phyloP scores from a whole-genome alignment of 2,888 invertebrate genomes.

The Hoplodrina blanda region DNA sequence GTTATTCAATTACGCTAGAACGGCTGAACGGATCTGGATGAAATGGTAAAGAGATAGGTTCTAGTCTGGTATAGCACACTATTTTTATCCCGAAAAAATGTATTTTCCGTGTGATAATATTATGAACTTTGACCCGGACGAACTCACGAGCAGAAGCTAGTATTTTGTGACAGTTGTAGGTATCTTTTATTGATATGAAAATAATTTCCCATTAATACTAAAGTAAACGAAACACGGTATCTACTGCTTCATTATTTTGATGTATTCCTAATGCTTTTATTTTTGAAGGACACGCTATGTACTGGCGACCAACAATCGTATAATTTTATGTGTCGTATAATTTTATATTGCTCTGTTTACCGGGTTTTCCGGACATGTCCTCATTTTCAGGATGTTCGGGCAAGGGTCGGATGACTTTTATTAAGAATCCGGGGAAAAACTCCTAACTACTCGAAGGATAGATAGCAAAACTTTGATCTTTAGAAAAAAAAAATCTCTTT shows the following conservation, averaged over 20 bases:
- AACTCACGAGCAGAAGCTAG: too few species aligned
- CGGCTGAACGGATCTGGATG: too few species aligned
- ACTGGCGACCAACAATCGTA: conserved; percentile 1
- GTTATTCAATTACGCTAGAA: too few species aligned
- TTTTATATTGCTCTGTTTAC: neutral
- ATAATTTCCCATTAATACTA: conserved; percentile 7
- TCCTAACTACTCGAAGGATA: neutral
- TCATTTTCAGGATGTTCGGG: neutral
- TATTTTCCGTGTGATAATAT: too few species aligned
- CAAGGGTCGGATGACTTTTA: neutral
- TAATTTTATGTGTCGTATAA: conserved; percentile 5
- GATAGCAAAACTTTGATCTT: conserved; percentile 2
- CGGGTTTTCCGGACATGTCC: neutral
- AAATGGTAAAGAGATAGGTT: too few species aligned
- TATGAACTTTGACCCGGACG: too few species aligned
- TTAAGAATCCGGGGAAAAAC: neutral
- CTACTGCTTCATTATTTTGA: conserved; percentile 28
- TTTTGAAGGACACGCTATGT: conserved; percentile 16
- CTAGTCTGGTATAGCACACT: too few species aligned
- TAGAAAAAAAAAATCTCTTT: neutral
- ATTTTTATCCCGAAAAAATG: too few species aligned
- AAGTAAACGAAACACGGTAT: conserved; percentile 21
- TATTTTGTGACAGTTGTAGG: neutral
- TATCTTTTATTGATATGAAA: conserved; percentile 3
- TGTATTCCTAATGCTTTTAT: conserved; percentile 30